Evolutionary conservation across 1,140 invertebrate species (phyloP).

Genomic region (Teleogryllus occipitalis): DNA sequence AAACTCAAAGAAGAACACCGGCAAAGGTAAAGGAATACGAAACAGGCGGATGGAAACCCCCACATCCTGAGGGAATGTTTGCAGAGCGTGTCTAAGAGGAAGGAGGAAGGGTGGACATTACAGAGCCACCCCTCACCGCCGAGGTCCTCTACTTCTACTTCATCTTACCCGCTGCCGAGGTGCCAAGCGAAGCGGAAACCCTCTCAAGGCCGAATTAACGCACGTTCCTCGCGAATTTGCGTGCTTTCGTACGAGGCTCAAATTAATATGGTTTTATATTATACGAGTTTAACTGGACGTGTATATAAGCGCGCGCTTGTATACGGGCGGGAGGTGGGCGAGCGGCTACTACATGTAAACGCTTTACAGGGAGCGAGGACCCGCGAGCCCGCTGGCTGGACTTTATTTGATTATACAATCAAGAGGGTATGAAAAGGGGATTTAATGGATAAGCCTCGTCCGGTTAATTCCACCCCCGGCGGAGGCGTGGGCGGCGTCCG

Average conservation of each 20-base stretch:
- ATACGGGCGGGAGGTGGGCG: neutral
- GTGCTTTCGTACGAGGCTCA: neutral
- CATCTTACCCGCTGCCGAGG: too few species aligned
- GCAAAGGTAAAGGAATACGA: too few species aligned
- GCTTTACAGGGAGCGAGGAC: neutral
- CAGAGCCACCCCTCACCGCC: too few species aligned
- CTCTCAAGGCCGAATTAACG: too few species aligned
- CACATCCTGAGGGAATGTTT: too few species aligned
- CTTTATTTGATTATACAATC: constrained; percentile 6
- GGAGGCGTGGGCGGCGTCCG: too few species aligned
- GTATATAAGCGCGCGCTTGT: neutral
- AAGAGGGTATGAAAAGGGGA: constrained; percentile 3
- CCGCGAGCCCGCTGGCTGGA: neutral
- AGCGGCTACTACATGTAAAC: neutral
- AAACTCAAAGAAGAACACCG: too few species aligned
- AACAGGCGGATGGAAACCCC: too few species aligned
- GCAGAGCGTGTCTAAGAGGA: too few species aligned
- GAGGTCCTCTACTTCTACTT: too few species aligned
- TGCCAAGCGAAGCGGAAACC: too few species aligned
- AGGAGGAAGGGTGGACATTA: too few species aligned
- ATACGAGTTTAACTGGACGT: neutral
- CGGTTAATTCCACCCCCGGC: neutral
- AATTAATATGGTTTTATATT: neutral
- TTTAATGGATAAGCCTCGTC: constrained; percentile 1
- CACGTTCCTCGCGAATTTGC: neutral